Base-by-base conservation (phyloP, 2,797 vertebrate genomes). In the Atherinosoma microstoma region DNA sequence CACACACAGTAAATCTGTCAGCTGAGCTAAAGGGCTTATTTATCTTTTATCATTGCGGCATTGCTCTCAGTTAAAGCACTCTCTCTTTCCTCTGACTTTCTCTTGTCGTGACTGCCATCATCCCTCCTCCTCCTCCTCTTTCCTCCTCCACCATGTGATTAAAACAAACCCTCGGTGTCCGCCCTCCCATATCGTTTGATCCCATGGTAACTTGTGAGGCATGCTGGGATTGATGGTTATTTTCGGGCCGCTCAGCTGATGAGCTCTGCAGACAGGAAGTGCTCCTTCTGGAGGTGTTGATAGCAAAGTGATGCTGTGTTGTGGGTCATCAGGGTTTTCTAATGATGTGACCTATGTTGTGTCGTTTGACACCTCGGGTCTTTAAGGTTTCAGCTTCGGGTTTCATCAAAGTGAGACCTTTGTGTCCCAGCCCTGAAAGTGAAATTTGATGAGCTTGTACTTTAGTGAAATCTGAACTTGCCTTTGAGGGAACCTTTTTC, bases 161-260 rank as follows among this genome's bases (percentile, higher is more conserved):
- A 79, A 72, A 84, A 67, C 78, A 75, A 83, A 53, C 27, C 69
- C 67, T 54, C 34, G 42, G 64, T 71, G 38, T 73, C 67, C 70
- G 38, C 29, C 58, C 74, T 69, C 62, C 70, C 56, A 64, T 49
- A 76, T 78, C 67, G 72, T 81, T 75, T 67, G 70, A 75, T 75
- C 70, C 74, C 79, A 84, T 86, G 82, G 78, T 72, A 85, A 88
- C 84, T 27, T 58, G 67, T 59, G 75, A 79, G 60, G 83, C 73
- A 78, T 76, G 77, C 82, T 72, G 80, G 77, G 82, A 82, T 78
- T 60, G 65, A 62, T 67, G 77, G 67, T 57, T 79, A 78, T 88
- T 78, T 87, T 75, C 45, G 49, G 49, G 72, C 53, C 13, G 1
- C 78, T 70, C 49, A 24, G 68, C 74, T 69, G 75, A 70, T 71